phyloP scores from a whole-genome alignment of 1,140 invertebrate genomes.

The Ruditapes philippinarum region DNA sequence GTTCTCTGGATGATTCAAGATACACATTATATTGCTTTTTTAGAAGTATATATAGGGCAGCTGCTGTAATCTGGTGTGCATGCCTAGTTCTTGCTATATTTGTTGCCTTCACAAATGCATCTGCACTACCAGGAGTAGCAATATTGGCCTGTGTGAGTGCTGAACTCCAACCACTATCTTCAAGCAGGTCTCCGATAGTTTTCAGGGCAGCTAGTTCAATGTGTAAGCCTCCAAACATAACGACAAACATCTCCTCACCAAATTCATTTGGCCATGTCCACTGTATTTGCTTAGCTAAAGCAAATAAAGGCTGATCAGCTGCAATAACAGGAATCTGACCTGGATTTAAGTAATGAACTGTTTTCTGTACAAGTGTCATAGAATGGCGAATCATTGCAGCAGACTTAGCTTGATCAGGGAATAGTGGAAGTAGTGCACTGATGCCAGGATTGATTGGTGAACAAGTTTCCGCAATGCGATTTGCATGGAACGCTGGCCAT shows the following conservation, averaged over 20 bases:
- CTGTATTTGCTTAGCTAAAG: conserved; percentile 71
- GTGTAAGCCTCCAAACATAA: conserved; percentile 62
- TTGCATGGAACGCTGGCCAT: conserved; percentile 34
- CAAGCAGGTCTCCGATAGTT: conserved; percentile 72
- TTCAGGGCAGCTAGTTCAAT: conserved; percentile 66
- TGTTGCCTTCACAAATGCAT: conserved; percentile 65
- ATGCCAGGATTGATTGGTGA: not conserved
- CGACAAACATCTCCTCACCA: conserved; percentile 76
- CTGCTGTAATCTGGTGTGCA: conserved; percentile 51
- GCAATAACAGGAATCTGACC: conserved; percentile 66
- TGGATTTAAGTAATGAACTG: conserved; percentile 64
- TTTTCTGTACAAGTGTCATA: conserved; percentile 57
- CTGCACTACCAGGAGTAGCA: conserved; percentile 61
- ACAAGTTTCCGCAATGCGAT: not conserved
- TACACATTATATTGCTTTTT: conserved; percentile 1
- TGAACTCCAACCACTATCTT: conserved; percentile 72
- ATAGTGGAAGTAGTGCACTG: conserved; percentile 54
- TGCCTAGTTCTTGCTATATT: conserved; percentile 42
- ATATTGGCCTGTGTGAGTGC: conserved; percentile 67
- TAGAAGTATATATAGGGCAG: not conserved
- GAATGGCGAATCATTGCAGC: conserved; percentile 67
- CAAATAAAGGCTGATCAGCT: conserved; percentile 70
- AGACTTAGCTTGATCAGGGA: conserved; percentile 60
- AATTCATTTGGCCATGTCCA: conserved; percentile 71
- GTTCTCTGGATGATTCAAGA: not conserved